Evolutionary conservation across 2,888 invertebrate species (phyloP).

Genomic region (Achlya flavicornis): DNA sequence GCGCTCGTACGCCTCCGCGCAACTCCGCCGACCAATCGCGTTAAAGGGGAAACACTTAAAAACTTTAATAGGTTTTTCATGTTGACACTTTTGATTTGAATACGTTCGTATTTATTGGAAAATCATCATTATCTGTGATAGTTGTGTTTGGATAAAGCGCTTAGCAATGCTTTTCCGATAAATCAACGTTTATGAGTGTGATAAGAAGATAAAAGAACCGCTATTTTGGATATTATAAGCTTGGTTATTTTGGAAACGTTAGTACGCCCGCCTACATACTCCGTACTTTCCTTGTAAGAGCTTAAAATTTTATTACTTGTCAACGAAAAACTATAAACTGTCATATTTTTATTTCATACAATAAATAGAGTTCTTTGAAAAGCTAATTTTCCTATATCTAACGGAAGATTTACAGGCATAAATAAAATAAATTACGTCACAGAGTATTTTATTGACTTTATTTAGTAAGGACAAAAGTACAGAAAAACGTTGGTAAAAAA

Average conservation of each 20-base stretch:
- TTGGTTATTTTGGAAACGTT: background rate
- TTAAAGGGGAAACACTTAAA: conserved; percentile 69
- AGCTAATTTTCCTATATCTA: no score
- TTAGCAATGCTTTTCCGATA: conserved; percentile 11
- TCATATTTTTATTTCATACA: no score
- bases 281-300: background rate
- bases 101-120: conserved; percentile 48
- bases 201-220: conserved; percentile 10
- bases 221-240: background rate
- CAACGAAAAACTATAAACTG: no score
- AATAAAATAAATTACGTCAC: no score
- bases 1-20: conserved; percentile 64
- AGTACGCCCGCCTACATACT: background rate
- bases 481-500: no score
- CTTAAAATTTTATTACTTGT: background rate
- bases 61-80: conserved; percentile 79
- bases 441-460: no score
- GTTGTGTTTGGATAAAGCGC: conserved; percentile 12
- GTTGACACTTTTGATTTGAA: conserved; percentile 60
- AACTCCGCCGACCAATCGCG: conserved; percentile 57
- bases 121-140: conserved; percentile 43
- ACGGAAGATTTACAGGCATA: no score
- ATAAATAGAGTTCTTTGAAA: no score
- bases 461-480: no score
- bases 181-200: conserved; percentile 9